Evolutionary conservation across 1,140 invertebrate genomes (phyloP).

Genomic region (Grapholita molesta): DNA sequence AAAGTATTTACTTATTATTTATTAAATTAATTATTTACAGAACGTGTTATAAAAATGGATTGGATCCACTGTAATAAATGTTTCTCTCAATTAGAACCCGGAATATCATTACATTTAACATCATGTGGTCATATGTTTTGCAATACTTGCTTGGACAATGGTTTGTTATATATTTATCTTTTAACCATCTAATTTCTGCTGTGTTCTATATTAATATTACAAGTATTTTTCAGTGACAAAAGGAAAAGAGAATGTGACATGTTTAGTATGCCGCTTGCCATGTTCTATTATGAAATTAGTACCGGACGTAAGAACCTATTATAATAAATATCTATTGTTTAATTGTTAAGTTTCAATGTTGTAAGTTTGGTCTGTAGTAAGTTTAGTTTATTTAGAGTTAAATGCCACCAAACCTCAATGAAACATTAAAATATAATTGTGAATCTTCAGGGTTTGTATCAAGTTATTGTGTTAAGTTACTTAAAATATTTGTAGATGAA

Average conservation of each 20-base stretch:
- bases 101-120: conserved; percentile 67
- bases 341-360: conserved; percentile 19
- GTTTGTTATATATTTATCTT: conserved; percentile 38
- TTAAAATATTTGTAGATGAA: conserved; percentile 60
- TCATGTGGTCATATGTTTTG: conserved; percentile 78
- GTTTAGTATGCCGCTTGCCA: conserved; percentile 64
- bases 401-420: neutral
- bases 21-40: neutral
- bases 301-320: conserved; percentile 65
- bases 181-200: conserved; percentile 14
- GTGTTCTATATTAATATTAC: neutral
- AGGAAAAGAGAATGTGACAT: conserved; percentile 54
- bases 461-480: neutral
- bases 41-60: conserved; percentile 54
- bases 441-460: neutral
- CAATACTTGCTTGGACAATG: conserved; percentile 63
- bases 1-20: neutral
- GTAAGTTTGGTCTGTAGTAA: conserved; percentile 13
- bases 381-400: neutral
- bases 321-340: conserved; percentile 3
- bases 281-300: conserved; percentile 70
- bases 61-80: conserved; percentile 78
- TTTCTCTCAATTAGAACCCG: conserved; percentile 64
- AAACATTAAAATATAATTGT: neutral
- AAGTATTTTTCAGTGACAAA: neutral